phyloP scores from a whole-genome alignment of 2,113 vertebrate species.

The Muntiacus muntjak region DNA sequence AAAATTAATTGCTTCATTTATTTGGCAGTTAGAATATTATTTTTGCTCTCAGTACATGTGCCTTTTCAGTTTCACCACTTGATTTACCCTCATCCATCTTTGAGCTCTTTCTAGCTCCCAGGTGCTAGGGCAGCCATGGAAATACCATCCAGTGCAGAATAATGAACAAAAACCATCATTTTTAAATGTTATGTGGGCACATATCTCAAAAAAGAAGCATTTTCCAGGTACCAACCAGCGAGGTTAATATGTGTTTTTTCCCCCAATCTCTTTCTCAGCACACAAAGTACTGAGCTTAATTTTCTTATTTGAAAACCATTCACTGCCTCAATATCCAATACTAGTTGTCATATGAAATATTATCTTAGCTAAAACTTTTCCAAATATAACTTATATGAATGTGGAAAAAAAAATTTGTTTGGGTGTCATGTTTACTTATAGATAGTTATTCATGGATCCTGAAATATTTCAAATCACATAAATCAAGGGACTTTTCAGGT shows the following conservation, averaged over 20 bases:
- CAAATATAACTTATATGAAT: slow-evolving; percentile 54
- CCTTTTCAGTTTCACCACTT: not conserved
- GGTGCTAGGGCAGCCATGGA: not conserved
- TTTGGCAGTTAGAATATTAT: not conserved
- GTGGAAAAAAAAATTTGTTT: not conserved
- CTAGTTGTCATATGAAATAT: not conserved
- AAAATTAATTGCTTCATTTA: not conserved
- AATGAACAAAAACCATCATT: not conserved
- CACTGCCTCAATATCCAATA: not conserved
- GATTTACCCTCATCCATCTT: not conserved
- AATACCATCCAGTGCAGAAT: not conserved
- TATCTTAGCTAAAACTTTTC: slow-evolving; percentile 9
- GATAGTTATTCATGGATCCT: slow-evolving; percentile 23
- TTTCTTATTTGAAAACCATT: not conserved
- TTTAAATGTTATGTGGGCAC: not conserved
- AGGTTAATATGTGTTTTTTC: not conserved
- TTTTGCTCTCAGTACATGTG: not conserved
- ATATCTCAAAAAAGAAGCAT: not conserved
- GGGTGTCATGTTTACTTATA: slow-evolving; percentile 48
- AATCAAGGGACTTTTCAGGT: not conserved
- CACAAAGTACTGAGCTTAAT: not conserved
- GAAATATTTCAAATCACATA: slow-evolving; percentile 28
- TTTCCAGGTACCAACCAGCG: not conserved
- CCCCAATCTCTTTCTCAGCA: not conserved
- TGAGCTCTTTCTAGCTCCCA: not conserved